These are phyloP conservation scores for Gila robusta DNA, from an alignment of 2,797 vertebrate species.

Conservation along the genomic window DNA sequence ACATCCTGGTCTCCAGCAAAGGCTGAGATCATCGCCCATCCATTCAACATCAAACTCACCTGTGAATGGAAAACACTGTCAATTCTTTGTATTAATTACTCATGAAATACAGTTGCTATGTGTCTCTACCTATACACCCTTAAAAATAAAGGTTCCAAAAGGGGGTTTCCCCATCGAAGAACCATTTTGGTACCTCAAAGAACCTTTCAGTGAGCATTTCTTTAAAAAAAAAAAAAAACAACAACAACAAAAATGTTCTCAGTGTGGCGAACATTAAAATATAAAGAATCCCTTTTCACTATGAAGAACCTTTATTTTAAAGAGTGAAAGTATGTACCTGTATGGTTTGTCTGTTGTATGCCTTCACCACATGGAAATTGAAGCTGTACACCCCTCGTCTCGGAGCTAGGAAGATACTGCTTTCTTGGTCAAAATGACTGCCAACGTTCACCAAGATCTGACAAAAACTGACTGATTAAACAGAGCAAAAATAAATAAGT, in stretches of 20 bases:
- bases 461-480: background rate
- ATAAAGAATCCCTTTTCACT: background rate
- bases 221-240: background rate
- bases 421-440: conserved; percentile 82
- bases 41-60: conserved; percentile 90
- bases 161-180: background rate
- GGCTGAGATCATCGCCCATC: conserved; percentile 90
- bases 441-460: conserved; percentile 86
- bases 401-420: conserved; percentile 82
- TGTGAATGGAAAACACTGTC: conserved; percentile 55
- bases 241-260: background rate
- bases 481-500: background rate
- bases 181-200: background rate
- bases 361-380: conserved; percentile 86
- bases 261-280: background rate
- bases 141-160: background rate
- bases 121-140: background rate
- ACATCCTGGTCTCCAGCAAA: conserved; percentile 91
- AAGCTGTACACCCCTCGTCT: conserved; percentile 85
- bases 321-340: conserved; percentile 70
- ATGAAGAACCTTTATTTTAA: background rate
- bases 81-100: background rate
- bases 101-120: background rate
- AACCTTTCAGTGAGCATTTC: background rate
- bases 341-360: conserved; percentile 86